Evolutionary conservation across 1,140 invertebrate genomes (phyloP), one percentile per base, ranked within the genome.

Genomic region (Drosophila auraria): DNA sequence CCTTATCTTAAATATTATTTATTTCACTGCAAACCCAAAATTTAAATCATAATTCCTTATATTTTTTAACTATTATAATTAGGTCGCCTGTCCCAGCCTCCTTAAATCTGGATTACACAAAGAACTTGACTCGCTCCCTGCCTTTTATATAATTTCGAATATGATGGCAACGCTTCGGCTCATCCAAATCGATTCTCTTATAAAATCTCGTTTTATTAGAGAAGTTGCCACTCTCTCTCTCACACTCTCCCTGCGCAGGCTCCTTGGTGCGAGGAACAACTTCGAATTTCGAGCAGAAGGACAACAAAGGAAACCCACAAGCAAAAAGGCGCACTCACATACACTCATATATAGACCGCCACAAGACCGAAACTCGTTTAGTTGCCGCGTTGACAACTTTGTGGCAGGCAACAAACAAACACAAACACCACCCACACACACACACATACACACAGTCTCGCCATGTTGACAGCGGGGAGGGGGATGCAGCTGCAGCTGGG

Each of bases 331-430:
- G 64, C 79, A 68, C 63, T 60, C 66, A 73, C 71, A 70, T 33
- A 78, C 45, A 57, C 54, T 40, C 20, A 30, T 58, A 62, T 87
- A 77, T 72, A 81, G 72, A 68, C 54, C 77, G 78, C 84, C 83
- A 79, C 80, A 89, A 66, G 68, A 80, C 77, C 59, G 66, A 83
- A 80, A 78, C 83, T 64, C 66, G 83, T 74, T 87, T 83, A 87
- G 83, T 83, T 80, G 69, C 76, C 83, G 72, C 81, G 84, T 66
- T 87, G 80, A 78, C 83, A 87, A 87, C 84, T 83, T 83, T 87
- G 83, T 83, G 77, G 80, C 72, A 76, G 61, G 70, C 75, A 71
- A 69, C 69, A 79, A 82, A 62, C 57, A 77, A 82, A 65, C 71
- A 65, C 53, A 38, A 38, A 38, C 53, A 23, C 53, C 45, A 36